Evolutionary conservation across 2,888 invertebrate species (phyloP), one percentile per base, ranked within the genome.

Genomic region (Parnassius apollo): DNA sequence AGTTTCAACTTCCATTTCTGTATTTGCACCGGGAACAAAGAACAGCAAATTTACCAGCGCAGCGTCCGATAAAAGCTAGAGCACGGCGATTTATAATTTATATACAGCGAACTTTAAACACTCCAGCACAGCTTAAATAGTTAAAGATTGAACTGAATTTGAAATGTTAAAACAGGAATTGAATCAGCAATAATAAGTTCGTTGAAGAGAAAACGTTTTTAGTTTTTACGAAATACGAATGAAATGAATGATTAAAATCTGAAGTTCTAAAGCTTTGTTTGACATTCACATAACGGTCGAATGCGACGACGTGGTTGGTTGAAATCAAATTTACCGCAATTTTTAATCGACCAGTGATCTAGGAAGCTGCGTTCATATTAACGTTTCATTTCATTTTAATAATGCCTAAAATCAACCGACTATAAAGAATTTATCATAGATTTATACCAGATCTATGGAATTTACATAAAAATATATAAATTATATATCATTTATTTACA

Each of bases 1-100:
- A 49, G 75, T 85, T 78, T 83, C 85, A 70, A 90, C 80, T 82
- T 90, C 90, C 90, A 90, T 90, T 64, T 75, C 72, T 80, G 67
- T 65, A 66, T 69, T 69, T 62, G 59, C 61, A 66, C 55, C 64
- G 62, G 62, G 58, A 69, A 70, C 71, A 72, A 70, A 71, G 72
- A 68, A 69, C 74, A 67, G 62, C 59, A 71, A 71, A 69, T 67
- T 68, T 65, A 69, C 69, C 63, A 69, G 71, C 86, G 86, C 63
- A 69, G 71, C 86, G 86, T 79, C 84, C 73, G 78, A 64, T 68
- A 62, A 61, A 61, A 74, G 75, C 77, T 74, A 75, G 73, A 66
- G 76, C 71, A 73, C 58, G 71, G 70, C 67, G 66, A 75, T 75
- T 73, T 80, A 69, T 82, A 79, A 75, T 69, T 64, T 69, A 68